A percentile compares a stretch with the other conserved stretches of the same genome.
These are phyloP conservation scores for Tenualosa ilisha DNA, from an alignment of 2,797 vertebrate species.

Conservation along the genomic window DNA sequence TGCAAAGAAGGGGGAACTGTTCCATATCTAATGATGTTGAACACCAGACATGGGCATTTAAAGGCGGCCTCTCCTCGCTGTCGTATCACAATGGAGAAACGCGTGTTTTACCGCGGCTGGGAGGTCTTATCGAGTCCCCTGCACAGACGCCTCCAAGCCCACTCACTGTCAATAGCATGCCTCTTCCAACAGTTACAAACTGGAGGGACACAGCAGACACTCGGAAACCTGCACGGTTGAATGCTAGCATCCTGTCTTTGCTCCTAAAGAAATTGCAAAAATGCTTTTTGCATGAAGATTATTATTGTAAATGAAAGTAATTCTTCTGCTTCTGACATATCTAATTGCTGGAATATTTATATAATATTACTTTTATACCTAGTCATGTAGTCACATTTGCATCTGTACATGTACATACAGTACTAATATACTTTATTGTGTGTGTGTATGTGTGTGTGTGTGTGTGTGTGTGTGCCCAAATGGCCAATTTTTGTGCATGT, in stretches of 20 bases:
- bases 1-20: conserved; percentile 55
- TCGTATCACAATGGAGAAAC: conserved; percentile 60
- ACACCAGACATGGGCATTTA: conserved; percentile 66
- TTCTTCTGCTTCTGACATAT: too few species aligned
- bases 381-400: too few species aligned
- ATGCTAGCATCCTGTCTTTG: background rate
- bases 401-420: too few species aligned
- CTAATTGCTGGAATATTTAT: too few species aligned
- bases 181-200: conserved; percentile 58
- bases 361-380: too few species aligned
- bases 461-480: conserved; percentile 26
- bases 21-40: conserved; percentile 73
- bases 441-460: conserved; percentile 28
- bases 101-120: conserved; percentile 58
- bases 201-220: conserved; percentile 58
- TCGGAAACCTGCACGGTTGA: conserved; percentile 48
- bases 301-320: too few species aligned
- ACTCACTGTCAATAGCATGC: conserved; percentile 61
- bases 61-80: conserved; percentile 58
- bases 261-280: background rate
- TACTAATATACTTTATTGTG: background rate
- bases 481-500: background rate
- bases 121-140: conserved; percentile 64
- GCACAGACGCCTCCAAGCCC: conserved; percentile 58
- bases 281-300: background rate